Conservation (phyloP, 2,113 vertebrate genomes). For the Burhinus bistriatus region DNA sequence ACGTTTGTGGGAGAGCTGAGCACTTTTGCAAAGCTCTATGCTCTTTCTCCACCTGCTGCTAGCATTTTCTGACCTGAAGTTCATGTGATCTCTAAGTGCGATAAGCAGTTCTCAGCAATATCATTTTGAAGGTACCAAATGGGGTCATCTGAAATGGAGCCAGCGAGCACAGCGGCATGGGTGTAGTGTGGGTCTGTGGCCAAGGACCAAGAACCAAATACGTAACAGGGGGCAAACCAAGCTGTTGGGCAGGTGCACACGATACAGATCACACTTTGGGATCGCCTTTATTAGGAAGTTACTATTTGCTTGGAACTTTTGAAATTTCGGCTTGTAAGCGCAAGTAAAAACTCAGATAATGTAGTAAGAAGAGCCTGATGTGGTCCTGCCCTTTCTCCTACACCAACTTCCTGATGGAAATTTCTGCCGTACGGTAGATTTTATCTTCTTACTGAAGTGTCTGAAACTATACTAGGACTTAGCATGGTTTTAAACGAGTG, state of each 20-base stretch:
- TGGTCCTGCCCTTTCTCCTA: not conserved
- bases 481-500: not conserved
- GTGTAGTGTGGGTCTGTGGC: fast-evolving
- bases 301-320: not conserved
- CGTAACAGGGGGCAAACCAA: not conserved
- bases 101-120: not conserved
- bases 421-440: not conserved
- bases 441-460: not conserved
- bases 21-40: not conserved
- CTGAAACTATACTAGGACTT: not conserved
- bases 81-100: not conserved
- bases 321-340: not conserved
- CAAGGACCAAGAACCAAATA: not conserved
- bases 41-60: not conserved
- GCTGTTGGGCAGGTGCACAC: not conserved
- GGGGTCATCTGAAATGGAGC: not conserved
- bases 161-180: not conserved
- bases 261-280: not conserved
- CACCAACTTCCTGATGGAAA: not conserved
- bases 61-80: not conserved
- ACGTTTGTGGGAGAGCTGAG: not conserved
- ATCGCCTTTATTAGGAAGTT: not conserved
- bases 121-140: not conserved
- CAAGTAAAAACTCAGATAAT: fast-evolving
- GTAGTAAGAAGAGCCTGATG: not conserved